phyloP scores from a whole-genome alignment of 2,113 vertebrate species.

The Tyto alba region DNA sequence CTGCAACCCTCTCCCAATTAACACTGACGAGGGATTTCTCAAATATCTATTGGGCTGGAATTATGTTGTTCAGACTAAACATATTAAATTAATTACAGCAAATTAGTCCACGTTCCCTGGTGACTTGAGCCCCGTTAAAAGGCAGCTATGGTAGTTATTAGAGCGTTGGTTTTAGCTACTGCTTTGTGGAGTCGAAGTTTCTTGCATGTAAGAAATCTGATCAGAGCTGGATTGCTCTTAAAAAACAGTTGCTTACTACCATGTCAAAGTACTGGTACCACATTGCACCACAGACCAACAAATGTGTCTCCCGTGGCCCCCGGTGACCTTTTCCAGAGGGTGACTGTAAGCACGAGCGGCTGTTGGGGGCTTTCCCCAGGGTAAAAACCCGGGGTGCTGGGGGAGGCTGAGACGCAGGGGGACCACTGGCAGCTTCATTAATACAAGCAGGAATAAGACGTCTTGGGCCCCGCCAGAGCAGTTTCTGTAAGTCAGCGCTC shows the following conservation, averaged over 20 bases:
- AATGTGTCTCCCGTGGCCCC: not conserved
- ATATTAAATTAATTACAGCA: conserved; percentile 54
- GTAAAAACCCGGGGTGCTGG: not conserved
- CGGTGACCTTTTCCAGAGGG: not conserved
- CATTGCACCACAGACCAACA: not conserved
- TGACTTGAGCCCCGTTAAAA: not conserved
- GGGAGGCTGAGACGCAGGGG: not conserved
- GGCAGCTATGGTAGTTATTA: not conserved
- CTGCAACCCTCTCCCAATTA: not conserved
- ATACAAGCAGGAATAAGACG: not conserved
- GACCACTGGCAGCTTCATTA: not conserved
- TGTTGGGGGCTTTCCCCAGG: not conserved
- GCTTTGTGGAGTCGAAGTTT: not conserved
- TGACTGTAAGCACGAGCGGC: not conserved
- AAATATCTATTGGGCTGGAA: not conserved
- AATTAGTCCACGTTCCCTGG: conserved; percentile 15
- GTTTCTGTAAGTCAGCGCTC: not conserved
- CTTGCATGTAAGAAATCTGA: not conserved
- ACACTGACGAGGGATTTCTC: not conserved
- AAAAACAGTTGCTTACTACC: not conserved
- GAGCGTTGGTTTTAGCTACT: not conserved
- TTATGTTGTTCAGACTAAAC: conserved; percentile 42
- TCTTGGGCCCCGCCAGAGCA: not conserved
- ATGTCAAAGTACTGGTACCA: not conserved
- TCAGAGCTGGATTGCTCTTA: not conserved